Evolutionary conservation across 2,888 invertebrate species (phyloP).

Genomic region (Xestia ashworthii): DNA sequence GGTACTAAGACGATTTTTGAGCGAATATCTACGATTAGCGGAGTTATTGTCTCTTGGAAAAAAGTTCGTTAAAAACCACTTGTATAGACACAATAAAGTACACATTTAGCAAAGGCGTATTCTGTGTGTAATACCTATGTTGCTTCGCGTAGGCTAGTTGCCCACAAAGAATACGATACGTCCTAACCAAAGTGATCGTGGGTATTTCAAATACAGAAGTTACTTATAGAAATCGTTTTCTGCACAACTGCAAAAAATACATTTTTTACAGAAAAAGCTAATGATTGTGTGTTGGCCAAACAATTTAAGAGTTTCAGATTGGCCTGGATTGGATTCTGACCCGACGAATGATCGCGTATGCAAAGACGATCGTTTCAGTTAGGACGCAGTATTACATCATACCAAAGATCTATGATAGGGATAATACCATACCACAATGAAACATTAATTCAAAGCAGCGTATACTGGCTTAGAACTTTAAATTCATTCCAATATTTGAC

Average conservation of each 20-base stretch:
- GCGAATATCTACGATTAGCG: constrained; percentile 21
- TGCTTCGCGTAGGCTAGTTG: not conserved
- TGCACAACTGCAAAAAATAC: not conserved
- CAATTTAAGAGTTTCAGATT: not conserved
- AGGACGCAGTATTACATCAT: not conserved
- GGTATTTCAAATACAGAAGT: not conserved
- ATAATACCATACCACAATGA: not conserved
- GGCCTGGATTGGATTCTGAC: not conserved
- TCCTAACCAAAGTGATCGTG: not conserved
- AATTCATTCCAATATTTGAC: constrained; percentile 7
- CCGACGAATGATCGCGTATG: not conserved
- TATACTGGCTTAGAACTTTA: constrained; percentile 9
- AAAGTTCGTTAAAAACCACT: not conserved
- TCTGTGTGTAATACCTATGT: not conserved
- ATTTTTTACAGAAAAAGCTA: not conserved
- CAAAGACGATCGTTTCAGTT: not conserved
- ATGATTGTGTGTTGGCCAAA: not conserved
- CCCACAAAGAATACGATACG: not conserved
- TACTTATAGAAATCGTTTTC: not conserved
- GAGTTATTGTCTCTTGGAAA: constrained; percentile 47
- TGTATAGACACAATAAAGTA: constrained; percentile 5
- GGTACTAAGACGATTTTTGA: constrained; percentile 10
- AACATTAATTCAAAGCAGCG: constrained; percentile 13
- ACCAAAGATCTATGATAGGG: not conserved
- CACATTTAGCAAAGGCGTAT: not conserved